Base-by-base conservation (phyloP, 2,113 vertebrate species). In the Meles meles region DNA sequence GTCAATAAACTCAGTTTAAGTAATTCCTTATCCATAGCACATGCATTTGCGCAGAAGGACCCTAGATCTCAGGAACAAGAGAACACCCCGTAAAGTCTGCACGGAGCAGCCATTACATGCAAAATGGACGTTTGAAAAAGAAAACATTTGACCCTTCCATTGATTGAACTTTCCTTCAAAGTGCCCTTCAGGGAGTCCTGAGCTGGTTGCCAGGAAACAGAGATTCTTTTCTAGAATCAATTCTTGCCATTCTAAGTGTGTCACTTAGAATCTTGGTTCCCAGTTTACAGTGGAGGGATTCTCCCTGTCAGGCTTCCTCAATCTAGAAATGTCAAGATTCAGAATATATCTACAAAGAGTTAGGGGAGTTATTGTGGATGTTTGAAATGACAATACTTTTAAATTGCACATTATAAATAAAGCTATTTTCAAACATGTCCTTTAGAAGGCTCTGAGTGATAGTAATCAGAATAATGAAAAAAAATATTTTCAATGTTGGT, bases 1-100 rank as follows among this genome's bases (percentile, higher is more conserved):
- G 98, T 97, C 98, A 98, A 98, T 98, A 99, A 98, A 98, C 96
- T 98, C 97, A 97, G 97, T 15, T 98, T 94, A 98, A 96, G 96
- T 98, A 98, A 98, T 98, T 98, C 98, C 98, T 98, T 98, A 98
- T 97, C 27, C 0, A 97, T 11, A 86, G 85, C 44, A 21, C 94
- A 65, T 67, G 74, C 96, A 77, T 98, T 98, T 98, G 91, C 76
- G 76, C 84, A 91, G 96, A 97, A 97, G 90, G 94, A 97, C 81
- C 94, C 95, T 97, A 92, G 88, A 95, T 92, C 90, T 96, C 65
- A 25, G 17, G 82, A 95, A 93, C 94, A 96, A 87, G 82, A 83
- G 96, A 96, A 91, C 59, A 72, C 63, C 57, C 80, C 3, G 1
- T 72, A 67, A 85, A 94, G 69, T 90, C 85, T 21, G 37, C 79